Evolutionary conservation across 1,140 invertebrate genomes (phyloP).

Genomic region (Proctacanthus coquilletti): DNA sequence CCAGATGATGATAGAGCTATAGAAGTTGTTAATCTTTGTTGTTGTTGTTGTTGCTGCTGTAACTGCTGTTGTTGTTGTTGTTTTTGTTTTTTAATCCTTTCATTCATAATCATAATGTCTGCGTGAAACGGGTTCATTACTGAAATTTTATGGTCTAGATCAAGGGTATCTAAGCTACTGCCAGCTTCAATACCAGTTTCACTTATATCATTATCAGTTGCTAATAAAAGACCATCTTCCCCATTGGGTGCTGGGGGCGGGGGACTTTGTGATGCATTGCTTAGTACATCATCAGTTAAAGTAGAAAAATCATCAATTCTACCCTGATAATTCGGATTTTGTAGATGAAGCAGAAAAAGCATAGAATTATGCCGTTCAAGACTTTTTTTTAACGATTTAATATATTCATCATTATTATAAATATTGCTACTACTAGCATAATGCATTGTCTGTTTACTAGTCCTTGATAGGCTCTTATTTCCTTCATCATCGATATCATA

Average conservation of each 20-base stretch:
- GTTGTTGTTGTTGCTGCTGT: background rate
- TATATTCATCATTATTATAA: conserved; percentile 27
- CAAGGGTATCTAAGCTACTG: conserved; percentile 3
- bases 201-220: too few species aligned
- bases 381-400: conserved; percentile 21
- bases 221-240: conserved; percentile 17
- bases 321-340: conserved; percentile 20
- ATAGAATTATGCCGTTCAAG: conserved; percentile 27
- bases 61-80: background rate
- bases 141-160: background rate
- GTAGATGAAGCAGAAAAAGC: conserved; percentile 24
- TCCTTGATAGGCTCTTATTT: background rate
- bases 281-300: conserved; percentile 12
- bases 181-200: too few species aligned
- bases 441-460: background rate
- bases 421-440: conserved; percentile 1
- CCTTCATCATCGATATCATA: background rate
- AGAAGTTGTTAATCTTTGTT: background rate
- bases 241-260: conserved; percentile 61
- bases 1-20: background rate
- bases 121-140: conserved; percentile 10
- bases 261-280: conserved; percentile 43
- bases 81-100: background rate
- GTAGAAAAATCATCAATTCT: conserved; percentile 6
- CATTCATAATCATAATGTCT: conserved; percentile 8